phyloP scores from a whole-genome alignment of 2,113 vertebrate genomes.

The Tapirus terrestris region DNA sequence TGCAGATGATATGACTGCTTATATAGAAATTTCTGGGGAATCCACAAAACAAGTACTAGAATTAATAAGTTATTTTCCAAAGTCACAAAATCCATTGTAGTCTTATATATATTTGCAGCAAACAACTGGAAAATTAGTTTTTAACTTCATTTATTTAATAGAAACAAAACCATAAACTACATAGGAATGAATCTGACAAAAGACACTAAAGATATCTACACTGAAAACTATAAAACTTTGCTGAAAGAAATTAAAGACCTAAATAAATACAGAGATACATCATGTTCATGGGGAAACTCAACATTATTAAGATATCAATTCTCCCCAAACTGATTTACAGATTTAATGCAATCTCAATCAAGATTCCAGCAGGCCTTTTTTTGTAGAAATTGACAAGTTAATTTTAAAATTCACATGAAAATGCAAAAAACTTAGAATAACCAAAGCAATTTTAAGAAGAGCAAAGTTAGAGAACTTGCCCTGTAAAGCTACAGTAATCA shows the following conservation, averaged over 20 bases:
- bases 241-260: slow-evolving; percentile 18
- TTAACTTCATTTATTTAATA: slow-evolving; percentile 22
- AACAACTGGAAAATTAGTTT: background rate
- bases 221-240: slow-evolving; percentile 1
- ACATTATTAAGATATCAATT: background rate
- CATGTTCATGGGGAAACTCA: background rate
- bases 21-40: background rate
- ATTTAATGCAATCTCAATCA: background rate
- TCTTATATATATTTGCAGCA: background rate
- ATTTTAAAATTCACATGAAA: slow-evolving; percentile 9
- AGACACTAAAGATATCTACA: background rate
- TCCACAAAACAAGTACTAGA: background rate
- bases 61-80: background rate
- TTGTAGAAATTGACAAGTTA: background rate
- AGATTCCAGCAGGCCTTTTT: background rate
- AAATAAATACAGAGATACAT: background rate
- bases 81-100: background rate
- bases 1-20: background rate
- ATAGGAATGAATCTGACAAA: background rate
- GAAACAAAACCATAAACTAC: background rate
- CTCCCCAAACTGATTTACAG: background rate
- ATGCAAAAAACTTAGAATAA: slow-evolving; percentile 9
- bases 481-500: background rate
- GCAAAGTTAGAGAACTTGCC: background rate
- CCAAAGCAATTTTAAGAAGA: background rate